phyloP scores from a whole-genome alignment of 2,797 vertebrate genomes.

The Rachycentron canadum region DNA sequence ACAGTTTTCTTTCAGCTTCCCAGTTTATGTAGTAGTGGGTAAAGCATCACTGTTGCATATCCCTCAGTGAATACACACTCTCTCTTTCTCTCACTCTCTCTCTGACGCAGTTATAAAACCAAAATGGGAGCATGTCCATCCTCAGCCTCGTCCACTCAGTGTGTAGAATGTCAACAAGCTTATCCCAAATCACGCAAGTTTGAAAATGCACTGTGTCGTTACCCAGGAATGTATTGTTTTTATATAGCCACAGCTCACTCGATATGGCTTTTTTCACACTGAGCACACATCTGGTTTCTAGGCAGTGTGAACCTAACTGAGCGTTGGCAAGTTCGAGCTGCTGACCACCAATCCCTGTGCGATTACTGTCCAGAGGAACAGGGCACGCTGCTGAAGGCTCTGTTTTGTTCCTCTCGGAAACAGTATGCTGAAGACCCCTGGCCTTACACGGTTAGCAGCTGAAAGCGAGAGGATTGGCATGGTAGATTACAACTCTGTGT shows the following conservation, averaged over 20 bases:
- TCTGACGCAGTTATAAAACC: conserved; percentile 74
- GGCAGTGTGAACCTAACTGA: conserved; percentile 78
- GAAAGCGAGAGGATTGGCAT: conserved; percentile 80
- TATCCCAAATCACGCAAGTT: conserved; percentile 72
- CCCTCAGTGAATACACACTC: conserved; percentile 60
- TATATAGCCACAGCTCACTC: conserved; percentile 68
- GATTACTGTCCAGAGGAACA: conserved; percentile 76
- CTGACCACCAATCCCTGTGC: conserved; percentile 80
- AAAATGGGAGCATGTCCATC: conserved; percentile 74
- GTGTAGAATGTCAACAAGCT: conserved; percentile 75
- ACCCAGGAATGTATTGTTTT: conserved; percentile 82
- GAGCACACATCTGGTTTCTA: conserved; percentile 83
- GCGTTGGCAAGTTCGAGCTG: conserved; percentile 69
- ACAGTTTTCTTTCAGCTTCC: conserved; percentile 70
- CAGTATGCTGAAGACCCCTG: conserved; percentile 77
- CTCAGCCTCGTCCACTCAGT: conserved; percentile 66
- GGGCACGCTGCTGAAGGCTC: conserved; percentile 72
- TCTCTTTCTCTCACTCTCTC: conserved; percentile 31
- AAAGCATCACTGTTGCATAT: conserved; percentile 67
- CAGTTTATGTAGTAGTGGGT: conserved; percentile 70
- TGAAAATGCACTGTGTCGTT: conserved; percentile 77
- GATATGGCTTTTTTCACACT: conserved; percentile 73
- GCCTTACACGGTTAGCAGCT: conserved; percentile 81
- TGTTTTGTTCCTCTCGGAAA: conserved; percentile 80
- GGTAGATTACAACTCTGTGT: conserved; percentile 88